Conservation (phyloP, 2,113 vertebrate species). For the Corythaixoides concolor region DNA sequence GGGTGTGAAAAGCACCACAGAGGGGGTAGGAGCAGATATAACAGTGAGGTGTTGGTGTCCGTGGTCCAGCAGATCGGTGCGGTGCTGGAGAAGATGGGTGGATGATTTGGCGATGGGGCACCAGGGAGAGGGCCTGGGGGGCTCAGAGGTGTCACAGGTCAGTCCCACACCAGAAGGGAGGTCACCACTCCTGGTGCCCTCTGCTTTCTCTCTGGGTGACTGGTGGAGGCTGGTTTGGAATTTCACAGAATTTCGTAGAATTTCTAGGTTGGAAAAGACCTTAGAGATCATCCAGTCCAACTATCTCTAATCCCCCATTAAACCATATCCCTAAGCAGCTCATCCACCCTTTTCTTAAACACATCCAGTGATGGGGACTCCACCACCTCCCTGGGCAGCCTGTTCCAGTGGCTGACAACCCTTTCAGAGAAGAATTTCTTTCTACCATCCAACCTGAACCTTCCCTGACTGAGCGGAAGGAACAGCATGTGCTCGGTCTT, state of each 20-base stretch:
- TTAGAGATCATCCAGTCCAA: too few species aligned
- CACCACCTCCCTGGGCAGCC: too few species aligned
- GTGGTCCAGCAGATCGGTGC: background rate
- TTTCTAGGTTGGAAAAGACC: too few species aligned
- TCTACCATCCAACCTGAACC: too few species aligned
- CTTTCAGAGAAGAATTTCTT: too few species aligned
- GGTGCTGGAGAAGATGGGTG: background rate
- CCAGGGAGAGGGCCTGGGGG: background rate
- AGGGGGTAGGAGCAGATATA: background rate
- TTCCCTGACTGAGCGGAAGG: too few species aligned
- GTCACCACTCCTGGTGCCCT: background rate
- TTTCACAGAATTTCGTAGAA: too few species aligned
- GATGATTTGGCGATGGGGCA: background rate
- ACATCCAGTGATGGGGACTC: too few species aligned
- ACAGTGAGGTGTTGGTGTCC: background rate
- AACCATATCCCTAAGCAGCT: too few species aligned
- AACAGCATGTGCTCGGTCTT: background rate
- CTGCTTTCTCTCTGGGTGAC: background rate
- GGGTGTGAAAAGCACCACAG: background rate
- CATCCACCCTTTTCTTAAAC: too few species aligned
- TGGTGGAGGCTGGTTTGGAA: background rate
- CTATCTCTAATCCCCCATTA: too few species aligned
- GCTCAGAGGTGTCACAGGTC: rapidly evolving
- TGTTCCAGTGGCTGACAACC: too few species aligned
- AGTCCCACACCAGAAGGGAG: background rate